Evolutionary conservation across 2,888 invertebrate species (phyloP).

Genomic region (Pristionchus exspectatus): DNA sequence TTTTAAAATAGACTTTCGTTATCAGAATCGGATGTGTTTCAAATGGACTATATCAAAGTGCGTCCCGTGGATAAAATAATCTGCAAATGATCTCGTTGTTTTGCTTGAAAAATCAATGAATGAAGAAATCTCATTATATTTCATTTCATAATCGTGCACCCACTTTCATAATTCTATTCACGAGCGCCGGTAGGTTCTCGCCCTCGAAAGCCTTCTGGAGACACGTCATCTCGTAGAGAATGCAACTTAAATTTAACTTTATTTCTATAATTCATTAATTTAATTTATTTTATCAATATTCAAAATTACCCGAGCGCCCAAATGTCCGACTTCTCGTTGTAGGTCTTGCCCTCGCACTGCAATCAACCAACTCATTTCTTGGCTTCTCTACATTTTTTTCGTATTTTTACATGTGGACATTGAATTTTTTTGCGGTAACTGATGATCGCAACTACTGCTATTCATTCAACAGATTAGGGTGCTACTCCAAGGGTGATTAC

Average conservation of each 20-base stretch:
- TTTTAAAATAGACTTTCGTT: neutral
- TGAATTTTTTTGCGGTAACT: too few relatives aligned
- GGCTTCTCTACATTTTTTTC: too few relatives aligned
- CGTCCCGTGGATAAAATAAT: neutral
- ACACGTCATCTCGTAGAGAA: conserved; percentile 87
- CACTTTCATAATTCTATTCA: conserved; percentile 87
- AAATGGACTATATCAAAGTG: neutral
- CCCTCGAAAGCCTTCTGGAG: conserved; percentile 87
- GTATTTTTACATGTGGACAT: too few relatives aligned
- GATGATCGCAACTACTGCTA: too few relatives aligned
- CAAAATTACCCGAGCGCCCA: conserved; percentile 84
- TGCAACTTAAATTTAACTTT: conserved; percentile 80
- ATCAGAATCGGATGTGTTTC: neutral
- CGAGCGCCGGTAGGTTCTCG: conserved; percentile 86
- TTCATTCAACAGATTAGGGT: too few relatives aligned
- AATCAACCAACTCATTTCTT: neutral
- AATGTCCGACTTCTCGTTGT: conserved; percentile 87
- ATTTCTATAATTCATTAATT: conserved; percentile 79
- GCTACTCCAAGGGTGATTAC: too few relatives aligned
- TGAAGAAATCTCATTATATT: neutral
- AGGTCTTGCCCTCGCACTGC: conserved; percentile 87
- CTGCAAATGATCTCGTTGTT: neutral
- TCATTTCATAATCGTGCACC: neutral
- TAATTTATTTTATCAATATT: conserved; percentile 79
- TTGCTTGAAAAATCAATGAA: neutral